Base-by-base conservation (phyloP, 2,113 vertebrate genomes). In the Microcebus griseorufus region DNA sequence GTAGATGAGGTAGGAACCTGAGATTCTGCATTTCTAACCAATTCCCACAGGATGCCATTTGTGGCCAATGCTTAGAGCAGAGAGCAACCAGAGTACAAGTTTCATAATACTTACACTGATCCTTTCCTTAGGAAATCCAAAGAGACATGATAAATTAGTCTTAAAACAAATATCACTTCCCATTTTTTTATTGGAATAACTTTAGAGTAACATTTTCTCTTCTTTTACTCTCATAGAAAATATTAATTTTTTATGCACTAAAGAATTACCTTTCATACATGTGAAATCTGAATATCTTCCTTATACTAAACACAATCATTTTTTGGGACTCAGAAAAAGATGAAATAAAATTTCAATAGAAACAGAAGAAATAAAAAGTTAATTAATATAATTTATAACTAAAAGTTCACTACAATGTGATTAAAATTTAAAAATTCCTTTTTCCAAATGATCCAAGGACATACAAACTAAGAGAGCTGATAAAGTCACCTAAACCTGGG, bases 271-370 rank as follows among this genome's bases (percentile, higher is more conserved):
- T 83, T 93, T 76, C 25, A 81, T 22, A 48, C 48, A 64, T 6
- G 6, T 4, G 1, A 42, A 76, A 48, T 76, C 9, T 48, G 14
- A 76, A 5, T 48, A 48, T 48, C 42, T 76, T 76, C 42, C 73
- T 48, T 29, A 81, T 8, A 81, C 27, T 75, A 76, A 87, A 82
- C 14, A 58, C 29, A 86, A 75, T 79, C 34, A 55, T 64, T 88
- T 62, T 69, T 58, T 60, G 10, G 11, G 48, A 34, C 48, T 90
- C 9, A 8, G 45, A 39, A 93, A 87, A 89, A 65, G 79, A 55
- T 55, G 16, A 93, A 62, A 93, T 42, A 81, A 90, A 93, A 81
- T 80, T 58, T 93, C 84, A 89, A 73, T 1, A 88, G 11, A 94
- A 93, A 64, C 20, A 42, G 9, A 53, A 76, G 39, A 67, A 84